phyloP scores from a whole-genome alignment of 2,888 invertebrate species.

The Brenthis daphne region DNA sequence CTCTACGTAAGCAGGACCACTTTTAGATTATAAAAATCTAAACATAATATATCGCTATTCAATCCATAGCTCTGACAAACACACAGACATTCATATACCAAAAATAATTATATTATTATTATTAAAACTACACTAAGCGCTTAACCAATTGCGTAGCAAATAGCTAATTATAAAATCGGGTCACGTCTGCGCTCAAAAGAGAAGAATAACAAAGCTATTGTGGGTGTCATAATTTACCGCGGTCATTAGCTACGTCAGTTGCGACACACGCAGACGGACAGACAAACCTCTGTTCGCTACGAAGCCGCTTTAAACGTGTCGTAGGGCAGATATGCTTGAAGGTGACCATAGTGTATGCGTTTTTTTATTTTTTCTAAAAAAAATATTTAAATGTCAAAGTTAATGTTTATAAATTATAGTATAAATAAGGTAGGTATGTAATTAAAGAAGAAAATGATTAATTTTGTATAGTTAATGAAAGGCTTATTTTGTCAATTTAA shows the following conservation, averaged over 20 bases:
- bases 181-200: constrained; percentile 1
- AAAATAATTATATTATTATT: not conserved
- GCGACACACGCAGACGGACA: constrained; percentile 27
- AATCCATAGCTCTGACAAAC: too few relatives aligned
- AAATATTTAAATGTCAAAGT: too few relatives aligned
- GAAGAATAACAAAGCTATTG: constrained; percentile 24
- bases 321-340: constrained; percentile 34
- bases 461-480: not conserved
- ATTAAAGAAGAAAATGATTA: not conserved
- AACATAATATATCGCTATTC: too few relatives aligned
- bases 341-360: not conserved
- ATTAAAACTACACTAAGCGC: not conserved
- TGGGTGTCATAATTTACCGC: constrained; percentile 10
- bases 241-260: constrained; percentile 24
- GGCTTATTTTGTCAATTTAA: not conserved
- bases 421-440: too few relatives aligned
- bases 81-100: not conserved
- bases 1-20: too few relatives aligned
- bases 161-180: not conserved
- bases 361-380: too few relatives aligned
- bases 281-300: constrained; percentile 46
- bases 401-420: too few relatives aligned
- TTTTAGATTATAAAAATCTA: too few relatives aligned
- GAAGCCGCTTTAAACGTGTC: constrained; percentile 45
- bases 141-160: not conserved